A percentile compares a stretch with the other conserved stretches of the same genome.
Evolutionary conservation across 2,797 vertebrate species (phyloP).

Genomic region (Columba guinea): DNA sequence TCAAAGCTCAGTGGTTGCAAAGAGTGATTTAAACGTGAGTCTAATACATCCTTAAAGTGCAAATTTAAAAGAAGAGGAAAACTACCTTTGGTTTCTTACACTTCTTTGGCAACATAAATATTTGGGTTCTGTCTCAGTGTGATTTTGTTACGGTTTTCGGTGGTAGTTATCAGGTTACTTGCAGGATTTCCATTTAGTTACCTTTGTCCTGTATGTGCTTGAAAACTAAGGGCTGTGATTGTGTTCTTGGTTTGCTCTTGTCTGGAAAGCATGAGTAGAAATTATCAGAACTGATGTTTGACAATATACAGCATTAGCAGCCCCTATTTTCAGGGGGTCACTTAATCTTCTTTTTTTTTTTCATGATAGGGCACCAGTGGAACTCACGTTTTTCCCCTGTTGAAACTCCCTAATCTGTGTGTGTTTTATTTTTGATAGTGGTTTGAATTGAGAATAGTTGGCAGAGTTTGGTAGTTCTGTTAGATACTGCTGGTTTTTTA

Average conservation of each 20-base stretch:
- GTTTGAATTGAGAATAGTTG: background rate
- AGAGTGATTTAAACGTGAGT: background rate
- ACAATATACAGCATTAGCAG: background rate
- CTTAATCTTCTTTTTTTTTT: background rate
- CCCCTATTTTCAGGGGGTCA: background rate
- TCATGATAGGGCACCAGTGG: too few relatives aligned
- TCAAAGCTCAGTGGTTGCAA: background rate
- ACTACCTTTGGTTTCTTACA: background rate
- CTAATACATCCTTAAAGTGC: background rate
- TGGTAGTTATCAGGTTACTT: background rate
- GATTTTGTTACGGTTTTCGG: background rate
- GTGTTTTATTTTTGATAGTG: background rate
- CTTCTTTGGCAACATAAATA: background rate
- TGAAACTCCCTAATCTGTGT: background rate
- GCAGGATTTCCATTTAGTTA: background rate
- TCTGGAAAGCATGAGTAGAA: background rate
- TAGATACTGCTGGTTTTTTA: background rate
- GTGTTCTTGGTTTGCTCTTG: background rate
- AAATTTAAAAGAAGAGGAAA: background rate
- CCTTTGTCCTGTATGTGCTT: background rate
- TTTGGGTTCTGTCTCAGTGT: background rate
- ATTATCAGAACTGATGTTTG: background rate
- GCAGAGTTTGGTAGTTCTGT: background rate
- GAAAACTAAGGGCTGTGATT: background rate
- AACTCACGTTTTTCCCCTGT: background rate